Base-by-base conservation (phyloP, 1,140 invertebrate species). In the Tyrophagus putrescentiae region DNA sequence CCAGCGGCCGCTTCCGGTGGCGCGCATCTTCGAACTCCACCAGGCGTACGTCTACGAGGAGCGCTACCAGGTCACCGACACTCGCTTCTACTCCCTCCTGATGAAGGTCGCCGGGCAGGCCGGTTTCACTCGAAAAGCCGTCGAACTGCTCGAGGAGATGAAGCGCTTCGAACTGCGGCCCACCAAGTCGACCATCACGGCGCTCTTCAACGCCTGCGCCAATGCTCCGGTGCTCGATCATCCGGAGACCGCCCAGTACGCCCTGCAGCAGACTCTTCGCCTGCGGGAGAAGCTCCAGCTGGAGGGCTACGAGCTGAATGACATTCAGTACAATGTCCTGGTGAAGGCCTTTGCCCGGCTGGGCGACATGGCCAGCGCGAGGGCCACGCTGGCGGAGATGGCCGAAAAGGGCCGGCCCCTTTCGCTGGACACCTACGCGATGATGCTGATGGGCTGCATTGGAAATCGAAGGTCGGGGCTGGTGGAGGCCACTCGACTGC, bases 311-410 rank as follows among this genome's bases (percentile, higher is more conserved):
- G 67, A 77, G 45, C 77, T 84, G 1, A 91, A 89, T 72, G 67
- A 80, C 1, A 79, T 79, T 3, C 86, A 84, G 69, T 92, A 87
- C 65, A 83, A 90, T 78, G 78, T 83, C 4, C 83, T 93, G 80
- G 84, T 94, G 7, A 93, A 90, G 77, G 85, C 87, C 3, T 95
- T 86, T 77, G 86, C 85, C 3, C 72, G 81, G 63, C 84, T 84
- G 73, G 82, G 83, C 4, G 80, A 88, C 70, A 66, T 89, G 13
- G 60, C 77, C 50, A 81, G 78, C 52, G 84, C 87, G 5, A 91
- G 91, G 73, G 64, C 76, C 67, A 68, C 93, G 56, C 82, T 84
- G 9, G 87, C 94, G 75, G 83, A 91, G 77, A 88, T 91, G 82
- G 65, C 73, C 1, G 31, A 64, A 32, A 81, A 80, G 53, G 73